phyloP scores from a whole-genome alignment of 2,888 invertebrate genomes.

The Norana najaformis region DNA sequence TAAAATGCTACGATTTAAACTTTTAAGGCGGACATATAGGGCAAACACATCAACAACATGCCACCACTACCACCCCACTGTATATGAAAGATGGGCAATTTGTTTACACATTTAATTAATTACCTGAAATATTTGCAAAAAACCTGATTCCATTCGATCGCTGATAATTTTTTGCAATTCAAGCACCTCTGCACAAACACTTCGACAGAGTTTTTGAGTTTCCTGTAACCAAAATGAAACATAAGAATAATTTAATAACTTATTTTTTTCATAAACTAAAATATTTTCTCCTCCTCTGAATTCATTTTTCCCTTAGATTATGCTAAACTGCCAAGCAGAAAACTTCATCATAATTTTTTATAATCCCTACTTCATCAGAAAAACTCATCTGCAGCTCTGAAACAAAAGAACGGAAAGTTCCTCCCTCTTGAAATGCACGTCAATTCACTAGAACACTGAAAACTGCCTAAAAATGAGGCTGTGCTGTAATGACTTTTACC shows the following conservation, averaged over 20 bases:
- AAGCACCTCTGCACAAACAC: not conserved
- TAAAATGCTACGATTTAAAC: too few species aligned
- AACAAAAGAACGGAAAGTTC: too few species aligned
- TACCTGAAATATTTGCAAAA: not conserved
- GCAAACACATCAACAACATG: not conserved
- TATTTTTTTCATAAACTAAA: not conserved
- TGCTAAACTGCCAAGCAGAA: not conserved
- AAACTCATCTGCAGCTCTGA: too few species aligned
- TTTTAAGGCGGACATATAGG: not conserved
- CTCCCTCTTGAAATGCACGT: too few species aligned
- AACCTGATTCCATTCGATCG: not conserved
- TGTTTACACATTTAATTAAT: not conserved
- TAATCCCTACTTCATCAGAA: too few species aligned
- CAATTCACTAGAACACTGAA: too few species aligned
- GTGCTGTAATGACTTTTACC: too few species aligned
- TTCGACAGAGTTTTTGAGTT: not conserved
- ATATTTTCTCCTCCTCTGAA: too few species aligned
- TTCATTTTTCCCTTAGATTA: too few species aligned
- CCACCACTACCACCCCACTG: not conserved
- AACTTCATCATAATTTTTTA: not conserved
- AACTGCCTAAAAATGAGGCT: too few species aligned
- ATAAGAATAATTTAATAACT: not conserved
- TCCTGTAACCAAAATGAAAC: not conserved
- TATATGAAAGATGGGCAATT: too few species aligned
- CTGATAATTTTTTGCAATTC: not conserved